A percentile compares a stretch with the other conserved stretches of the same genome.
These are phyloP conservation scores for Microdon myrmicae DNA, from an alignment of 2,888 invertebrate genomes.

Conservation along the genomic window DNA sequence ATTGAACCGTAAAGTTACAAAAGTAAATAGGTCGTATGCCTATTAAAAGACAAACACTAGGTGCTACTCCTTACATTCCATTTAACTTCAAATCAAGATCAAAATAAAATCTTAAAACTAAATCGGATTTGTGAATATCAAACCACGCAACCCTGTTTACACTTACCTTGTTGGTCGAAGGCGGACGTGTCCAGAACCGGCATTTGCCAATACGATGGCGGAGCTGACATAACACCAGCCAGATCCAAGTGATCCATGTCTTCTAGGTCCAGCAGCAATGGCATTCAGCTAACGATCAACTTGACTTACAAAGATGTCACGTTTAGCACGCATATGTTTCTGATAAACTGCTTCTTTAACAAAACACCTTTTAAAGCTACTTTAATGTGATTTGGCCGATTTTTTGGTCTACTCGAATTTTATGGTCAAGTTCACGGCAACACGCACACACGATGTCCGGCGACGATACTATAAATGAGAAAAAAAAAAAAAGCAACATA, in stretches of 20 bases:
- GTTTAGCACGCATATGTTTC: constrained; percentile 37
- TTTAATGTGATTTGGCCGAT: constrained; percentile 3
- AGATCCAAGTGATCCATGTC: constrained; percentile 65
- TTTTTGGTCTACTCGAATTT: constrained; percentile 5
- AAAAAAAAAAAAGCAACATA: constrained; percentile 8
- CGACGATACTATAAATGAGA: constrained; percentile 16
- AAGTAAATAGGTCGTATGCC: too few species aligned
- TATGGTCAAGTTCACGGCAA: constrained; percentile 46
- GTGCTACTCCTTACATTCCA: too few species aligned
- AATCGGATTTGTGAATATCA: too few species aligned
- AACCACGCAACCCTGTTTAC: too few species aligned
- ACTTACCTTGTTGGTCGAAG: constrained; percentile 64
- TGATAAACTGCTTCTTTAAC: not conserved
- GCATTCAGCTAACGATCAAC: constrained; percentile 8
- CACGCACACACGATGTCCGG: constrained; percentile 11
- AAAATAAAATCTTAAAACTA: too few species aligned
- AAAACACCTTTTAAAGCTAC: not conserved
- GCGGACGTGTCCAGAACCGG: constrained; percentile 55
- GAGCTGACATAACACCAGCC: constrained; percentile 60
- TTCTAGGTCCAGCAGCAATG: constrained; percentile 23
- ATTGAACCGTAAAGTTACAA: too few species aligned
- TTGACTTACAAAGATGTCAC: constrained; percentile 5
- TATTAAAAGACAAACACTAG: too few species aligned
- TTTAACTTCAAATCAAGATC: too few species aligned
- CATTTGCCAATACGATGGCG: constrained; percentile 61